Evolutionary conservation across 2,888 invertebrate genomes (phyloP).

Genomic region (Dasysyrphus albostriatus): DNA sequence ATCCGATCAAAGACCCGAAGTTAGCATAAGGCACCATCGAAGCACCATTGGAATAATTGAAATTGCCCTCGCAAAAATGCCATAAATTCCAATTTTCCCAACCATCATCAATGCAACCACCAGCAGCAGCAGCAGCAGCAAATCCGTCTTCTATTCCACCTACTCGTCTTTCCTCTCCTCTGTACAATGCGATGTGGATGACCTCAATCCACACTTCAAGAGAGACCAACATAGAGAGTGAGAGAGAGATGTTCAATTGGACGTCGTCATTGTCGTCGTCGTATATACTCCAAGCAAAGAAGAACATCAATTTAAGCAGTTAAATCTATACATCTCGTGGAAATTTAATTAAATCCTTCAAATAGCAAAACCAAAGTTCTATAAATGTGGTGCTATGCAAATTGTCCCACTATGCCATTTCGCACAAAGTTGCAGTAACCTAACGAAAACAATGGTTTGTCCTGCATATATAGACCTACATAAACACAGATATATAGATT

Average conservation of each 20-base stretch:
- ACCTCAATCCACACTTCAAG: constrained; percentile 13
- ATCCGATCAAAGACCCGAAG: background rate
- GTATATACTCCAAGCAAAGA: background rate
- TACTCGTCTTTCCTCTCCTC: background rate
- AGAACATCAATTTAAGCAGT: constrained; percentile 43
- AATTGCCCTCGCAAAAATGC: constrained; percentile 36
- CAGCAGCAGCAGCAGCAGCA: constrained; percentile 5
- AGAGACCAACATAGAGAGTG: background rate
- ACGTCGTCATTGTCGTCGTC: background rate
- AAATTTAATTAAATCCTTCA: constrained; percentile 69
- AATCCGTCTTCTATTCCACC: background rate
- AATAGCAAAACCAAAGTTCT: constrained; percentile 28
- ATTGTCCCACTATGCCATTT: constrained; percentile 52
- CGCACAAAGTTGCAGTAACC: constrained; percentile 61
- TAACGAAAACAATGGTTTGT: constrained; percentile 40
- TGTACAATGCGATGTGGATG: background rate
- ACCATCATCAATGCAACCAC: constrained; percentile 23
- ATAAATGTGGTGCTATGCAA: constrained; percentile 50
- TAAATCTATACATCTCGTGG: constrained; percentile 61
- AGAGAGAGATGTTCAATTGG: constrained; percentile 18
- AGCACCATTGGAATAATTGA: constrained; percentile 23
- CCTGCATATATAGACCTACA: constrained; percentile 5
- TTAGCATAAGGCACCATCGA: constrained; percentile 16
- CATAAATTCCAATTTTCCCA: constrained; percentile 30
- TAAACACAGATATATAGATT: constrained; percentile 19